Evolutionary conservation across 2,113 vertebrate species (phyloP).

Genomic region (Murina feae): DNA sequence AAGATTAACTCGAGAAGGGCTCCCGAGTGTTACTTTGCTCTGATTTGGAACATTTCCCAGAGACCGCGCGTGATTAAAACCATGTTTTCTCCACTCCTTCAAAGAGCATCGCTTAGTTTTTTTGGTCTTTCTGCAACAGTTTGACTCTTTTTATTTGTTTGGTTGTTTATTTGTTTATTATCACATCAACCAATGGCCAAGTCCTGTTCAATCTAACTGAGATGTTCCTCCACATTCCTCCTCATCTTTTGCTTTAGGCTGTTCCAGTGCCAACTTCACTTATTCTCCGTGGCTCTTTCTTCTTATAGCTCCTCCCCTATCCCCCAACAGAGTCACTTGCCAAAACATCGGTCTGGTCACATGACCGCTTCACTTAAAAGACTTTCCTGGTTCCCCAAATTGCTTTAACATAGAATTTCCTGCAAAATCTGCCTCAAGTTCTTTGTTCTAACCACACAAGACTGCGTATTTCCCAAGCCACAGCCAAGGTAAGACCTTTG

Average conservation of each 20-base stretch:
- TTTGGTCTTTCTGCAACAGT: too few relatives aligned
- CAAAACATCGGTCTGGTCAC: not conserved
- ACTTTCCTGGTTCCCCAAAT: not conserved
- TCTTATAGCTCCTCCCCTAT: not conserved
- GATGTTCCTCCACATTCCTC: not conserved
- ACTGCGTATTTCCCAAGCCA: not conserved
- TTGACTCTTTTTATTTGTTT: not conserved
- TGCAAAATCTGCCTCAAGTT: not conserved
- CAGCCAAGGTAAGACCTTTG: not conserved
- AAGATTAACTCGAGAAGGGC: too few relatives aligned
- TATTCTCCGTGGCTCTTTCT: not conserved
- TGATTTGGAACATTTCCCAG: too few relatives aligned
- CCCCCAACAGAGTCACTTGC: not conserved
- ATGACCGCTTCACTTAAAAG: not conserved
- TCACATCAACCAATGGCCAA: not conserved
- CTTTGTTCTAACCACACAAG: not conserved
- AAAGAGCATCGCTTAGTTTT: too few relatives aligned
- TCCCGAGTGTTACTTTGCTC: too few relatives aligned
- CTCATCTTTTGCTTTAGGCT: not conserved
- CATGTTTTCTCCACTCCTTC: too few relatives aligned
- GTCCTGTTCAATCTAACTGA: not conserved
- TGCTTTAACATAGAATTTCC: not conserved
- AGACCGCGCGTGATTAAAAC: too few relatives aligned
- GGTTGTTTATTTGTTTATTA: not conserved
- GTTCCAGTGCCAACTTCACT: not conserved